A percentile compares a stretch with the other conserved stretches of the same genome.
phyloP scores from a whole-genome alignment of 2,113 vertebrate genomes.

The Ellobius talpinus region DNA sequence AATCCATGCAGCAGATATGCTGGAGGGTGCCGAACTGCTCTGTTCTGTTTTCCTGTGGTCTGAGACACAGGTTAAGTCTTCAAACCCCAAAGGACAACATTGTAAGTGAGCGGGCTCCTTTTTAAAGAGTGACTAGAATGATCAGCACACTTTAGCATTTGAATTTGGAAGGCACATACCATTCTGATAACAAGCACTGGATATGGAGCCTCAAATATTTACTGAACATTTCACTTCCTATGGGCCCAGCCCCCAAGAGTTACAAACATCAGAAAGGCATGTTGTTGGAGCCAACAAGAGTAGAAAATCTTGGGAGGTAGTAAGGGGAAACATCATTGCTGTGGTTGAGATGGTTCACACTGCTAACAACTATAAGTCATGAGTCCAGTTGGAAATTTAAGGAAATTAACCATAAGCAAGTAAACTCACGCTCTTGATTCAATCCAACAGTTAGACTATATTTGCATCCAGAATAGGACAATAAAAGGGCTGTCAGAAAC shows the following conservation, averaged over 20 bases:
- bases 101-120: background rate
- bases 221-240: background rate
- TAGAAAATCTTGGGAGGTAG: background rate
- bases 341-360: background rate
- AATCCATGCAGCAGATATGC: background rate
- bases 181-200: background rate
- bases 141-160: background rate
- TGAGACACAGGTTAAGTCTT: background rate
- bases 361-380: background rate
- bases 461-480: background rate
- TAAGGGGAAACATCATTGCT: accelerated
- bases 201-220: background rate
- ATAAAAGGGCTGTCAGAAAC: slow-evolving; percentile 45
- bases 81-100: background rate
- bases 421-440: background rate
- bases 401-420: background rate
- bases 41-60: background rate
- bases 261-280: background rate
- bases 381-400: background rate
- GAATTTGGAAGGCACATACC: background rate
- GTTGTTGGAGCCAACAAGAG: background rate
- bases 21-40: background rate
- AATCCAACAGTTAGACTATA: background rate
- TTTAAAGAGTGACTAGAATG: background rate
- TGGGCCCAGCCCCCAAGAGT: no score